Base-by-base conservation (phyloP, 37 sponge, comb jelly and placozoan genomes). In the Axinella damicornis region DNA sequence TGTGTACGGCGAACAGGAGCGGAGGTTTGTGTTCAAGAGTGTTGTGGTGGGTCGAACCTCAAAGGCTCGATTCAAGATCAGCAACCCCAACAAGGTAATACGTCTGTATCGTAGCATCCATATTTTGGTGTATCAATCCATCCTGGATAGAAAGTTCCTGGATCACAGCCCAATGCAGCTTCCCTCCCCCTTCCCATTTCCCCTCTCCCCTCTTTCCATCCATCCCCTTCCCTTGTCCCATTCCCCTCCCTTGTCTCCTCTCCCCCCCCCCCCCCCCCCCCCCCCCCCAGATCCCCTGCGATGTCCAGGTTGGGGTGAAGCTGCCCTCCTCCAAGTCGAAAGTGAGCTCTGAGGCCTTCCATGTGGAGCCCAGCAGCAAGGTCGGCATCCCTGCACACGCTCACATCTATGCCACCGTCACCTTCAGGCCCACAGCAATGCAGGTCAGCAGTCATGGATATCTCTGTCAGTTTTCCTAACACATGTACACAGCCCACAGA, bases 1-100 rank as follows among this genome's bases (percentile, higher is more conserved):
- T 22, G 95, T 97, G 31, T 97, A 93, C 59, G 85, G 95, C 5
- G 95, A 94, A 36, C 92, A 88, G 22, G 96, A 98, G 90, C 87
- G 72, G 82, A 88, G 85, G 73, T 98, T 98, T 86, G 31, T 87
- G 16, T 98, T 92, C 71, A 88, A 92, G 81, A 92, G 89, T 78
- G 95, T 98, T 40, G 86, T 95, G 70, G 99, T 98, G 22, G 97
- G 99, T 1, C 86, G 88, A 58, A 60, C 36, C 60, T 84, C 95
- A 20, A 81, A 83, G 39, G 99, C 97, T 54, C 72, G 94, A 24
- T 92, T 96, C 69, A 98, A 93, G 72, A 94, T 98, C 57, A 69
- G 61, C 57, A 98, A 98, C 70, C 58, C 90, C 0, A 87, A 80
- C 73, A 98, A 94, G 90, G 98, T 95, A 65, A 46, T 46, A 46